phyloP scores from a whole-genome alignment of 2,113 vertebrate genomes.

The Hiodon alosoides region DNA sequence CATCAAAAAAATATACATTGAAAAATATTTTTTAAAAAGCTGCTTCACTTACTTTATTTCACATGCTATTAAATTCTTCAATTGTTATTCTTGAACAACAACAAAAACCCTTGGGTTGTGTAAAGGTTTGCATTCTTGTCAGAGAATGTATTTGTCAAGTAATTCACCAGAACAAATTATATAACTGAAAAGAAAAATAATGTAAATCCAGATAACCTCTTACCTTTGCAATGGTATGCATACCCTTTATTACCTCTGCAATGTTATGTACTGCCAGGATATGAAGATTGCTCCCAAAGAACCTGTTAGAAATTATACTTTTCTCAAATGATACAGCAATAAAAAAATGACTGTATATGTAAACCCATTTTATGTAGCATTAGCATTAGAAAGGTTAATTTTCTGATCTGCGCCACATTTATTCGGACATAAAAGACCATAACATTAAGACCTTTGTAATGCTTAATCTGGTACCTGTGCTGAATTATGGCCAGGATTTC shows the following conservation, averaged over 20 bases:
- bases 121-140: too few relatives aligned
- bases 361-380: too few relatives aligned
- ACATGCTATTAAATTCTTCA: too few relatives aligned
- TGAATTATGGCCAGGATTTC: conserved; percentile 73
- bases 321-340: background rate
- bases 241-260: conserved; percentile 71
- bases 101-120: too few relatives aligned
- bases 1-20: too few relatives aligned
- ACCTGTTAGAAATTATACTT: conserved; percentile 56
- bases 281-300: conserved; percentile 77
- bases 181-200: background rate
- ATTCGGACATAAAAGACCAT: background rate
- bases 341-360: background rate
- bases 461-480: conserved; percentile 62
- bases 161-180: too few relatives aligned
- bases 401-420: too few relatives aligned
- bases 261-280: conserved; percentile 77
- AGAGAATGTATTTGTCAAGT: too few relatives aligned
- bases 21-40: too few relatives aligned
- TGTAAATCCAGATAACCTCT: conserved; percentile 25
- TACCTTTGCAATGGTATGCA: conserved; percentile 86
- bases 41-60: too few relatives aligned
- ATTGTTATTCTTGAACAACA: too few relatives aligned
- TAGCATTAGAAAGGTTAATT: too few relatives aligned
- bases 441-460: background rate